Evolutionary conservation across 2,888 invertebrate genomes (phyloP).

Genomic region (Drosophila nigricruria): DNA sequence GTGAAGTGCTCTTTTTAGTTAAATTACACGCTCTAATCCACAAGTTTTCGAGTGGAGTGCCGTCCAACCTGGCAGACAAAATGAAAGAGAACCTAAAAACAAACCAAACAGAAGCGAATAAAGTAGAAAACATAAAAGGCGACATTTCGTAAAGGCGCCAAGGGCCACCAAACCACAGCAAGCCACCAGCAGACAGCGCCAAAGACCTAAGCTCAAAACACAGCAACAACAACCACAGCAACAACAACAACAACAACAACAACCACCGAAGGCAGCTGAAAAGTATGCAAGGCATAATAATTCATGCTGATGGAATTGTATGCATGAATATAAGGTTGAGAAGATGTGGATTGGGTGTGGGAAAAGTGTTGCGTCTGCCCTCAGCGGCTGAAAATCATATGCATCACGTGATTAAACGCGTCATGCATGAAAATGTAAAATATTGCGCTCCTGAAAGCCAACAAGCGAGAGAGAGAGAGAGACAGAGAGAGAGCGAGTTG

Average conservation of each 20-base stretch:
- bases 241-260: slow-evolving; percentile 32
- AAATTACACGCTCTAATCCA: slow-evolving; percentile 79
- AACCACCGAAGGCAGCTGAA: slow-evolving; percentile 32
- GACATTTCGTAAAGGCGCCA: slow-evolving; percentile 70
- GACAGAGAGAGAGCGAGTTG: slow-evolving; percentile 3
- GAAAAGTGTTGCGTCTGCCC: slow-evolving; percentile 39
- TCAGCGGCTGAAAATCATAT: slow-evolving; percentile 77
- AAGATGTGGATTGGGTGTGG: slow-evolving; percentile 5
- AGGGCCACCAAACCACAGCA: slow-evolving; percentile 52
- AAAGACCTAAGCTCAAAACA: slow-evolving; percentile 64
- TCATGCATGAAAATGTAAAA: slow-evolving; percentile 83
- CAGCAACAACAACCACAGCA: neutral
- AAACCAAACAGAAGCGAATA: slow-evolving; percentile 34
- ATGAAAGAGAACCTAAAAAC: slow-evolving; percentile 32
- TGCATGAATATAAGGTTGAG: slow-evolving; percentile 54
- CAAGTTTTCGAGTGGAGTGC: slow-evolving; percentile 65
- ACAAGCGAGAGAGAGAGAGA: slow-evolving; percentile 7
- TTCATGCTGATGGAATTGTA: slow-evolving; percentile 81
- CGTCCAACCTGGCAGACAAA: slow-evolving; percentile 10
- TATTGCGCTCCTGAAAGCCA: slow-evolving; percentile 57
- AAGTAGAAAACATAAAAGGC: slow-evolving; percentile 70
- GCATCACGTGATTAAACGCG: slow-evolving; percentile 84
- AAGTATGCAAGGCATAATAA: slow-evolving; percentile 81
- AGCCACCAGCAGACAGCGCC: slow-evolving; percentile 62
- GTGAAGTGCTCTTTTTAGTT: slow-evolving; percentile 69